phyloP scores from a whole-genome alignment of 2,888 invertebrate species.

The Melipona beecheii region DNA sequence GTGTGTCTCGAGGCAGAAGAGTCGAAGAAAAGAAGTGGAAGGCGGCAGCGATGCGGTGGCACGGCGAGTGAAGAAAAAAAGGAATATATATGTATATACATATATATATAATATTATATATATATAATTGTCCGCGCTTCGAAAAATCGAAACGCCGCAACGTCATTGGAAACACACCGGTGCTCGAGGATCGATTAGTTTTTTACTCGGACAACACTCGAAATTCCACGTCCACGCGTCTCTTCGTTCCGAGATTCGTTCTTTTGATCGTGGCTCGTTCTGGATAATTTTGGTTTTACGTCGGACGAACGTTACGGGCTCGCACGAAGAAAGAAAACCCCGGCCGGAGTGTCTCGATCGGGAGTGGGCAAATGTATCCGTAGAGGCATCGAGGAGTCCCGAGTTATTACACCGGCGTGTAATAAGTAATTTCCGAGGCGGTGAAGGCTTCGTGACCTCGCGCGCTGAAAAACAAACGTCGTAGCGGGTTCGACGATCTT shows the following conservation, averaged over 20 bases:
- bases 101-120: background rate
- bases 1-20: slow-evolving; percentile 3
- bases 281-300: background rate
- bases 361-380: slow-evolving; percentile 6
- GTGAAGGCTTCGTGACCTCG: slow-evolving; percentile 32
- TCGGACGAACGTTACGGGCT: background rate
- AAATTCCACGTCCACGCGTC: slow-evolving; percentile 32
- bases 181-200: slow-evolving; percentile 6
- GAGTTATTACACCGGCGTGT: slow-evolving; percentile 33
- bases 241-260: slow-evolving; percentile 14
- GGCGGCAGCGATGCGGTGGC: slow-evolving; percentile 35
- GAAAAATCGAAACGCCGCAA: slow-evolving; percentile 68
- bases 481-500: slow-evolving; percentile 35
- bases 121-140: slow-evolving; percentile 34
- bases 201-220: slow-evolving; percentile 34
- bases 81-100: background rate
- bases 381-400: slow-evolving; percentile 7
- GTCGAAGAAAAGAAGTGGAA: slow-evolving; percentile 62
- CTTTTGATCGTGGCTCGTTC: background rate
- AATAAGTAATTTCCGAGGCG: slow-evolving; percentile 39
- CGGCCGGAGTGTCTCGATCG: background rate
- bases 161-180: slow-evolving; percentile 34
- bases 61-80: slow-evolving; percentile 38
- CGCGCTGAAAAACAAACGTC: slow-evolving; percentile 46
- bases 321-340: background rate